phyloP scores from a whole-genome alignment of 2,888 invertebrate genomes.

The Folsomia candida region DNA sequence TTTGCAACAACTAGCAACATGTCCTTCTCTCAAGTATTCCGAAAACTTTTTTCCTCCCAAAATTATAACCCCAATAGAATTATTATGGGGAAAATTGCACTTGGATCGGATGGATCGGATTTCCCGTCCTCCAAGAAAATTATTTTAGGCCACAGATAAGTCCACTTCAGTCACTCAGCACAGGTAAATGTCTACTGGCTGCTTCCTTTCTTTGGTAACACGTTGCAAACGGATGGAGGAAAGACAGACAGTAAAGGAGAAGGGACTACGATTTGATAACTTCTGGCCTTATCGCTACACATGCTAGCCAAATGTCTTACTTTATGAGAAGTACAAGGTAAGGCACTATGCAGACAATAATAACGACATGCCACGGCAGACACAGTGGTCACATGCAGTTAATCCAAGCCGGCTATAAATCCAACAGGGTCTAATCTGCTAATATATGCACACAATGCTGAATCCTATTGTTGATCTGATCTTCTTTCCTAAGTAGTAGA shows the following conservation, averaged over 20 bases:
- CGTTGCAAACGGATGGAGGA: background rate
- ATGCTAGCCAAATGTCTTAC: background rate
- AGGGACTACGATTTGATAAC: background rate
- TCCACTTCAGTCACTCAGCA: background rate
- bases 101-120: background rate
- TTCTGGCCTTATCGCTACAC: background rate
- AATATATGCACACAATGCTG: no score
- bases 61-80: no score
- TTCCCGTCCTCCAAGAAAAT: background rate
- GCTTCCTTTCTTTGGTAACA: background rate
- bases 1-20: background rate
- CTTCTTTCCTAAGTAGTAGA: background rate
- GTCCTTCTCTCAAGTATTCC: background rate
- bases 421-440: no score
- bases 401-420: no score
- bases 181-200: background rate
- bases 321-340: background rate
- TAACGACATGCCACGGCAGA: no score
- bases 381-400: background rate
- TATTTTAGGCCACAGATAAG: background rate
- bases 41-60: no score
- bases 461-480: no score
- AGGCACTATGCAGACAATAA: background rate
- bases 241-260: background rate
- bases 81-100: background rate